These are phyloP conservation scores for Zaprionus camerounensis DNA, from an alignment of 1,140 invertebrate species.

Conservation along the genomic window DNA sequence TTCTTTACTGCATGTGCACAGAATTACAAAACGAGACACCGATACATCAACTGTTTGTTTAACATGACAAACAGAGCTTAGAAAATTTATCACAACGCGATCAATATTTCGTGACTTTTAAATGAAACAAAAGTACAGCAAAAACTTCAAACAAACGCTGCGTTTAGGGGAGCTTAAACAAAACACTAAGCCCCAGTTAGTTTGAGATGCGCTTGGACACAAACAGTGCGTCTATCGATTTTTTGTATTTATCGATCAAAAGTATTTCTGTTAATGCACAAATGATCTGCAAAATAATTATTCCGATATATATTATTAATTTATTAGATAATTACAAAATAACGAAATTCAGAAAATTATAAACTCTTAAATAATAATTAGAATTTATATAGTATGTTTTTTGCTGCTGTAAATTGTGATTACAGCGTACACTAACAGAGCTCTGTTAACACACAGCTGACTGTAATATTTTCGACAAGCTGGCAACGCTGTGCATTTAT, in stretches of 20 bases:
- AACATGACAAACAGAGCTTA: conserved; percentile 9
- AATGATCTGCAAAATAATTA: background rate
- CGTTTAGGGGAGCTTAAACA: conserved; percentile 29
- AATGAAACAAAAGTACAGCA: background rate
- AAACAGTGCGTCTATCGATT: conserved; percentile 19
- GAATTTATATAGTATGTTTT: background rate
- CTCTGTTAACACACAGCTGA: conserved; percentile 6
- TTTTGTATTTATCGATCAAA: conserved; percentile 11
- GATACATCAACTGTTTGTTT: background rate
- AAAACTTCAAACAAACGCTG: conserved; percentile 10
- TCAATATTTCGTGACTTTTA: conserved; percentile 6
- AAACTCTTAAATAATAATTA: background rate
- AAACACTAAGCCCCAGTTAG: conserved; percentile 39
- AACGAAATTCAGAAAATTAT: background rate
- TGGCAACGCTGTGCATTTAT: conserved; percentile 8
- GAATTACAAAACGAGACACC: background rate
- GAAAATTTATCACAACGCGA: conserved; percentile 10
- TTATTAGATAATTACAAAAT: background rate
- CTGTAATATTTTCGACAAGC: background rate
- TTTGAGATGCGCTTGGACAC: conserved; percentile 22
- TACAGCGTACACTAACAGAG: conserved; percentile 6
- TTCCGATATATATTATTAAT: background rate
- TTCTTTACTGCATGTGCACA: conserved; percentile 19
- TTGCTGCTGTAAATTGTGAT: background rate
- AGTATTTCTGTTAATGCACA: conserved; percentile 9